Evolutionary conservation across 2,113 vertebrate species (phyloP).

Genomic region (Burhinus oedicnemus): DNA sequence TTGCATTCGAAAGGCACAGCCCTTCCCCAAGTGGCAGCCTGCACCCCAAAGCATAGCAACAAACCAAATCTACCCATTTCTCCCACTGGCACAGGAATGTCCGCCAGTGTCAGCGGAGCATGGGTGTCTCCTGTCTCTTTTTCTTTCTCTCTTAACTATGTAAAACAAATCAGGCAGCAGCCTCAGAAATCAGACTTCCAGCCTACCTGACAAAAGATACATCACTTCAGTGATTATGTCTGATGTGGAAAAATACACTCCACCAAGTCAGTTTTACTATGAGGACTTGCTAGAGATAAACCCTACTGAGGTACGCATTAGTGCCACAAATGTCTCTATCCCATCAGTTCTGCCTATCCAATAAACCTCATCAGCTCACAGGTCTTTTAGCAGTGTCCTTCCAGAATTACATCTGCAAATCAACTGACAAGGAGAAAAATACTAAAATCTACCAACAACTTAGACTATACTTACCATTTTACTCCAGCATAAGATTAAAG

Average conservation of each 20-base stretch:
- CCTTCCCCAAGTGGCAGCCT: neutral
- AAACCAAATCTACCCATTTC: neutral
- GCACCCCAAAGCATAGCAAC: neutral
- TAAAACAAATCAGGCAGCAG: neutral
- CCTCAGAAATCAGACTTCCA: neutral
- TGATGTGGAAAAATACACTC: neutral
- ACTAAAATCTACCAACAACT: neutral
- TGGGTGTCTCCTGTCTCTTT: neutral
- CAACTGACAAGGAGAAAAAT: neutral
- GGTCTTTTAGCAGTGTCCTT: neutral
- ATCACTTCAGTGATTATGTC: neutral
- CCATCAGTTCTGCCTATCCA: neutral
- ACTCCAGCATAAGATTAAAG: neutral
- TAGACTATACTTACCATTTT: neutral
- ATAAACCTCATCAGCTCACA: neutral
- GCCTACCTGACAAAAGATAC: neutral
- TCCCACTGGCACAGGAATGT: neutral
- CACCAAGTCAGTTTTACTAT: neutral
- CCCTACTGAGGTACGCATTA: neutral
- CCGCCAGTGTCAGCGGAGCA: neutral
- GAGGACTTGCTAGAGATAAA: neutral
- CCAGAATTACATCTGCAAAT: neutral
- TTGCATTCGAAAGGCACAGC: neutral
- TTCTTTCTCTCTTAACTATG: neutral
- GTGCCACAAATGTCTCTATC: neutral